phyloP scores from a whole-genome alignment of 2,888 invertebrate genomes.

The Pseudoips prasinana region DNA sequence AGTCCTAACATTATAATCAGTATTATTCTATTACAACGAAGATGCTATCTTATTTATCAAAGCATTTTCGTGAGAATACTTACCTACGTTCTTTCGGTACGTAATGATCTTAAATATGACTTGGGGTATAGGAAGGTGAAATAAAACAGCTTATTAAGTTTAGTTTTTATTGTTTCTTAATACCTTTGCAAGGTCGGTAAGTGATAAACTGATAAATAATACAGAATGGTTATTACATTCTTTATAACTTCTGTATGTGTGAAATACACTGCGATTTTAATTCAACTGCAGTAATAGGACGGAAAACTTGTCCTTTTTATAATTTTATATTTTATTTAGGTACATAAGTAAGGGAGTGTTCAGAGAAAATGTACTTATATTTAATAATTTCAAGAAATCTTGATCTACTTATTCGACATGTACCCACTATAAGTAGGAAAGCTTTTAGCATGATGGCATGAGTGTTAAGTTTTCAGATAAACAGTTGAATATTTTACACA shows the following conservation, averaged over 20 bases:
- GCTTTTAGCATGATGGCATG: constrained; percentile 71
- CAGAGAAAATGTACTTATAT: constrained; percentile 67
- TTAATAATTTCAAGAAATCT: constrained; percentile 72
- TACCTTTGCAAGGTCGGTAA: constrained; percentile 75
- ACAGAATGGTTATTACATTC: constrained; percentile 66
- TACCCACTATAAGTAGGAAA: constrained; percentile 69
- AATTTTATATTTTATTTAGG: constrained; percentile 31
- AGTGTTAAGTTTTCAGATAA: constrained; percentile 17
- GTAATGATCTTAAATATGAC: no score
- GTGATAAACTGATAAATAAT: constrained; percentile 62
- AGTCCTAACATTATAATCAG: no score
- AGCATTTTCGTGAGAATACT: no score
- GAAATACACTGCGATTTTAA: constrained; percentile 43
- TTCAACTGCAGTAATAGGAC: constrained; percentile 61
- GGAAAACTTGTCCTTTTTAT: constrained; percentile 67
- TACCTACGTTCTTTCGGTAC: no score
- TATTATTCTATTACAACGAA: no score
- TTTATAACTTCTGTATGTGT: constrained; percentile 35
- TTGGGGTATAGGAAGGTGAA: no score
- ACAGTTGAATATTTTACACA: neutral
- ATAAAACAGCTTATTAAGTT: constrained; percentile 23
- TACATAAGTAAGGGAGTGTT: constrained; percentile 58
- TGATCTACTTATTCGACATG: constrained; percentile 67
- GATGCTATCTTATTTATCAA: no score
- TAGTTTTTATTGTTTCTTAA: constrained; percentile 69